These are phyloP conservation scores for Caenorhabditis latens DNA, from an alignment of 1,140 invertebrate genomes.

Conservation along the genomic window DNA sequence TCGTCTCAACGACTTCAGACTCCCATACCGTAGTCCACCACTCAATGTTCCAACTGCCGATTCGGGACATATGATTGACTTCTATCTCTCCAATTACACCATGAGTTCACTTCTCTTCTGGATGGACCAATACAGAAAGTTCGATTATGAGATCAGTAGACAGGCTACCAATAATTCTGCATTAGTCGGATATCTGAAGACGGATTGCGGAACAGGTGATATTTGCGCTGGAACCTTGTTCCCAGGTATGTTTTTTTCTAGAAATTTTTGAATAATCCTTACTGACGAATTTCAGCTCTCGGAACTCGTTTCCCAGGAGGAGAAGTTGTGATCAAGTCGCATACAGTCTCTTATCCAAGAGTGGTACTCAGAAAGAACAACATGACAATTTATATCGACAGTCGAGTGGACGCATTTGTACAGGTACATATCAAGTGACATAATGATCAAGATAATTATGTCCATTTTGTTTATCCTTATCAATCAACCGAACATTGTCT, in stretches of 20 bases:
- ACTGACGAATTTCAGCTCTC: slow-evolving; percentile 64
- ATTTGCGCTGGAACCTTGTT: slow-evolving; percentile 77
- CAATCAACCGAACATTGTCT: neutral
- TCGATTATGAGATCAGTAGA: slow-evolving; percentile 76
- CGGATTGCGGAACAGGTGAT: slow-evolving; percentile 74
- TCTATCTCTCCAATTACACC: slow-evolving; percentile 76
- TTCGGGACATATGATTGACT: slow-evolving; percentile 73
- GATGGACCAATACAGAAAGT: slow-evolving; percentile 77
- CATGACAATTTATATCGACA: slow-evolving; percentile 72
- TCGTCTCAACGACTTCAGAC: slow-evolving; percentile 75
- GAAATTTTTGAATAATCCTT: neutral
- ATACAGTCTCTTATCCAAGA: slow-evolving; percentile 75
- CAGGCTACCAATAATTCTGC: slow-evolving; percentile 73
- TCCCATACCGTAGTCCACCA: slow-evolving; percentile 73
- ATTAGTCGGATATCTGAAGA: slow-evolving; percentile 75
- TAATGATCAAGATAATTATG: neutral
- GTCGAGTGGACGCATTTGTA: slow-evolving; percentile 76
- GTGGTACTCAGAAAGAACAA: slow-evolving; percentile 72
- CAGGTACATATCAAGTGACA: slow-evolving; percentile 60
- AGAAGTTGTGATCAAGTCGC: slow-evolving; percentile 76
- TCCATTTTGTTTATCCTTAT: neutral
- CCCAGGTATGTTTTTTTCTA: slow-evolving; percentile 60
- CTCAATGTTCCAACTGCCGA: slow-evolving; percentile 62
- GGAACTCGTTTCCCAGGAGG: slow-evolving; percentile 73
- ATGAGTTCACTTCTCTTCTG: slow-evolving; percentile 75